Percentiles rank a stretch among this genome's conserved stretches.
These are phyloP conservation scores for Spea hammondii DNA, from an alignment of 2,797 vertebrate species.

Conservation along the genomic window DNA sequence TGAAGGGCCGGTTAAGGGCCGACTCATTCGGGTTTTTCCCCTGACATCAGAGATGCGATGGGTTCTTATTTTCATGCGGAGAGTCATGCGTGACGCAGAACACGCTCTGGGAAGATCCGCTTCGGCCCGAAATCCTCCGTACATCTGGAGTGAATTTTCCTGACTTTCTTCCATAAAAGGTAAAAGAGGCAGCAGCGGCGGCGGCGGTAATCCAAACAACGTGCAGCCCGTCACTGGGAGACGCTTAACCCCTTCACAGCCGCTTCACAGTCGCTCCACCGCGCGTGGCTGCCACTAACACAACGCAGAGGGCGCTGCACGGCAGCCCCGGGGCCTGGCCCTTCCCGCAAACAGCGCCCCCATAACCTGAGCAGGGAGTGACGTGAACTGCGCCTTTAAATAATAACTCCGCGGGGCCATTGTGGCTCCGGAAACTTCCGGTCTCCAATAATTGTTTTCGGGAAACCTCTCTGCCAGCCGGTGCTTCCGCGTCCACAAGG, in stretches of 20 bases:
- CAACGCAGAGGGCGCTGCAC: too few relatives aligned
- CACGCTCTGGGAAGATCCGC: constrained; percentile 69
- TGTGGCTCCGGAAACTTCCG: too few relatives aligned
- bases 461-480: too few relatives aligned
- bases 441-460: too few relatives aligned
- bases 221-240: constrained; percentile 74
- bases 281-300: too few relatives aligned
- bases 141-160: constrained; percentile 79
- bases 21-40: too few relatives aligned
- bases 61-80: constrained; percentile 73
- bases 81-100: constrained; percentile 66
- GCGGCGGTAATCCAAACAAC: constrained; percentile 78
- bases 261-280: background rate
- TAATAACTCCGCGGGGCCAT: background rate
- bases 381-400: background rate
- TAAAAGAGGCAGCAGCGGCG: constrained; percentile 75
- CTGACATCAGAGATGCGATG: too few relatives aligned
- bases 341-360: background rate
- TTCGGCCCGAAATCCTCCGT: constrained; percentile 70
- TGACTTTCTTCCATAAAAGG: constrained; percentile 84
- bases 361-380: background rate
- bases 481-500: too few relatives aligned
- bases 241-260: constrained; percentile 72
- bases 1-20: too few relatives aligned
- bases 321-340: too few relatives aligned